phyloP scores from a whole-genome alignment of 2,113 vertebrate species.

The Tragelaphus scriptus region DNA sequence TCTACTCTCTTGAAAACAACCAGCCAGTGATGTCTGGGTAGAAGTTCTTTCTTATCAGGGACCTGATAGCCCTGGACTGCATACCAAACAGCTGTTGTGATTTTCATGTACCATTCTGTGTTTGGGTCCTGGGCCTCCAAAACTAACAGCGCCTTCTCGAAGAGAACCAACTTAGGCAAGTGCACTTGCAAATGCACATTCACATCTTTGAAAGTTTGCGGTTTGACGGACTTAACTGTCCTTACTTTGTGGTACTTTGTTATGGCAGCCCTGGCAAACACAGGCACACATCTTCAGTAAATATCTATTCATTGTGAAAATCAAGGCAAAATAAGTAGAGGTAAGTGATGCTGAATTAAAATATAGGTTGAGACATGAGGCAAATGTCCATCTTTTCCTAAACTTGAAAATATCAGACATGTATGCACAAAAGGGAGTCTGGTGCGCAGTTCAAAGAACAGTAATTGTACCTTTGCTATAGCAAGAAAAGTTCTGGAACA shows the following conservation, averaged over 20 bases:
- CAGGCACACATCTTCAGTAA: neutral
- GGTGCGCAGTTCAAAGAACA: neutral
- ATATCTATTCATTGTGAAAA: constrained; percentile 14
- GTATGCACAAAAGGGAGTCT: neutral
- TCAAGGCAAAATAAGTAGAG: neutral
- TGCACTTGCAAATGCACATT: neutral
- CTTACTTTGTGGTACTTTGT: neutral
- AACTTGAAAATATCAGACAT: neutral
- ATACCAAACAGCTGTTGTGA: neutral
- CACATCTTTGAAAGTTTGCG: neutral
- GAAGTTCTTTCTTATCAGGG: neutral
- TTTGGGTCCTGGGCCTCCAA: neutral
- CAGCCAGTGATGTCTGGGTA: neutral
- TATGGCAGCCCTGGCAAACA: neutral
- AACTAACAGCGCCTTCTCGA: neutral
- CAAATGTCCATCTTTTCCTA: neutral
- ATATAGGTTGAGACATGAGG: neutral
- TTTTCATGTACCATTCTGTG: rapidly evolving
- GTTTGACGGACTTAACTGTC: neutral
- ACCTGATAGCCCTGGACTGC: neutral
- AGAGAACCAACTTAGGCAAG: rapidly evolving
- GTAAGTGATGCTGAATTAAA: neutral
- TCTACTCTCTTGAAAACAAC: neutral
- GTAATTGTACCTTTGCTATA: neutral
- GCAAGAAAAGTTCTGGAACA: neutral